Percentiles rank a stretch among this genome's conserved stretches.
phyloP scores from a whole-genome alignment of 2,888 invertebrate genomes.

The Exocentrus adspersus region DNA sequence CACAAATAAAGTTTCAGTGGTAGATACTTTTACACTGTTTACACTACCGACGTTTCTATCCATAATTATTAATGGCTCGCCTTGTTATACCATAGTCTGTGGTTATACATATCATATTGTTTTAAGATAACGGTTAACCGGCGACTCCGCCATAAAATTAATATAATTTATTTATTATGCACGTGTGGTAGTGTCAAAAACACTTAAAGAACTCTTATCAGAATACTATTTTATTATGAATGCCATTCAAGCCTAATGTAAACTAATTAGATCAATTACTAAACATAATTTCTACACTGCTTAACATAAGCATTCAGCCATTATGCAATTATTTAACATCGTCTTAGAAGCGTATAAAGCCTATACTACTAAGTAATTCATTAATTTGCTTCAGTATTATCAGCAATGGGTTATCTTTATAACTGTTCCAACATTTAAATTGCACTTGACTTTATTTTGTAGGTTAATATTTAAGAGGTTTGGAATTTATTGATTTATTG shows the following conservation, averaged over 20 bases:
- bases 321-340: background rate
- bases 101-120: no score
- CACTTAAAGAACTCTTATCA: no score
- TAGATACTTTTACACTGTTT: no score
- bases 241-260: background rate
- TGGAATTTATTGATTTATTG: background rate
- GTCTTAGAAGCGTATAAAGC: background rate
- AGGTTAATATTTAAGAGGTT: background rate
- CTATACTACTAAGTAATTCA: slow-evolving; percentile 4
- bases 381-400: background rate
- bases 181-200: no score
- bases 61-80: no score
- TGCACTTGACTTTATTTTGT: background rate
- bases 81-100: no score
- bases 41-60: no score
- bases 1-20: no score
- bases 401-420: background rate
- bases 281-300: slow-evolving; percentile 14
- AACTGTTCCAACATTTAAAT: background rate
- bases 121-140: slow-evolving; percentile 5
- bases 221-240: background rate
- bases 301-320: slow-evolving; percentile 3
- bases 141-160: slow-evolving; percentile 7
- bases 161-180: background rate
- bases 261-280: slow-evolving; percentile 17